Base-by-base conservation (phyloP, 2,888 invertebrate species). In the Caenorhabditis panamensis region DNA sequence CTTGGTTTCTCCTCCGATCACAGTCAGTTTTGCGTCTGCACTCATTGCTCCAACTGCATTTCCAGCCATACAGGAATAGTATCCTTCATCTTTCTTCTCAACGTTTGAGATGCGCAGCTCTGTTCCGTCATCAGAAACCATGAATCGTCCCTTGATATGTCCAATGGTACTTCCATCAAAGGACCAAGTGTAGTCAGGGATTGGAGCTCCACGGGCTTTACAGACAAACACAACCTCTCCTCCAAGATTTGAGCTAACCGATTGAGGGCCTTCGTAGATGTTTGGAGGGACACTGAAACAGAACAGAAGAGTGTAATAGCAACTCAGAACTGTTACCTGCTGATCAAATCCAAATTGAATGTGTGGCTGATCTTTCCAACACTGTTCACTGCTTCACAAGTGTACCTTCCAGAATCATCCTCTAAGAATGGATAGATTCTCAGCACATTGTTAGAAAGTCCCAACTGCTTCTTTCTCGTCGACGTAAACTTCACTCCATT, bases 161-260 rank as follows among this genome's bases (percentile, higher is more conserved):
- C 90, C 88, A 58, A 91, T 88, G 36, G 89, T 88, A 51, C 84
- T 81, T 37, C 92, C 92, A 91, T 97, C 95, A 83, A 94, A 94
- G 92, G 95, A 94, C 97, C 97, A 98, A 28, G 94, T 93, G 84
- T 97, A 94, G 87, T 95, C 94, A 0, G 96, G 96, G 78, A 92
- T 92, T 0, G 96, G 96, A 87, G 95, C 94, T 1, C 96, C 97
- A 53, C 93, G 93, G 0, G 95, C 96, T 73, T 94, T 93, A 91
- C 98, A 98, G 1, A 93, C 93, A 89, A 97, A 95, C 84, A 4
- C 94, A 94, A 51, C 94, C 95, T 67, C 61, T 56, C 84, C 75
- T 11, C 96, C 97, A 16, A 86, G 51, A 13, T 75, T 67, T 0
- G 73, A 80, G 18, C 68, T 78, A n/a, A 79, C 76, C 0, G 77